Conservation (phyloP, 2,888 invertebrate genomes). For the Drosophila longiperda region DNA sequence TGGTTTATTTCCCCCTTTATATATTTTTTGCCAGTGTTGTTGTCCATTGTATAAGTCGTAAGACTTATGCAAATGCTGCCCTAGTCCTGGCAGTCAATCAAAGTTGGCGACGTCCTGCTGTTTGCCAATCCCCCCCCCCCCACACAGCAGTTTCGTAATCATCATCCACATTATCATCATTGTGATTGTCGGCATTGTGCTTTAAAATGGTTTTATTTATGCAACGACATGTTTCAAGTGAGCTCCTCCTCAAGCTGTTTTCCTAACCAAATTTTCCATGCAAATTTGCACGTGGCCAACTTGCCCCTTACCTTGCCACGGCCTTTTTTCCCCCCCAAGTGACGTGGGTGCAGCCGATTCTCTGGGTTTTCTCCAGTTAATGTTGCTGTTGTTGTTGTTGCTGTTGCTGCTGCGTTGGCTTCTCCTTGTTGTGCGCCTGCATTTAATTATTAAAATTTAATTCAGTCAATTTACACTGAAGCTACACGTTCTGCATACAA, state of each 20-base stretch:
- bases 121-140: not conserved
- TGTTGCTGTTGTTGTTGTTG: constrained; percentile 12
- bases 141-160: not conserved
- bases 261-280: constrained; percentile 75
- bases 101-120: constrained; percentile 46
- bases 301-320: not conserved
- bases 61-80: constrained; percentile 68
- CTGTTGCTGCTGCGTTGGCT: constrained; percentile 8
- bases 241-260: constrained; percentile 66
- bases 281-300: constrained; percentile 70
- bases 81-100: constrained; percentile 60
- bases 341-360: not conserved
- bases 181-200: constrained; percentile 47
- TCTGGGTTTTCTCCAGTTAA: too few relatives aligned
- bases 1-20: not conserved
- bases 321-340: not conserved
- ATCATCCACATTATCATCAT: constrained; percentile 29
- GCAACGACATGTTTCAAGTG: constrained; percentile 73
- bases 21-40: constrained; percentile 1
- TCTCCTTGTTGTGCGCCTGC: constrained; percentile 40
- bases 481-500: constrained; percentile 19
- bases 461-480: constrained; percentile 67
- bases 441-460: constrained; percentile 80
- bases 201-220: constrained; percentile 76
- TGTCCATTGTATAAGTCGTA: constrained; percentile 48